Evolutionary conservation across 2,888 invertebrate species (phyloP), one percentile per base, ranked within the genome.

Genomic region (Diplolepis rosae): DNA sequence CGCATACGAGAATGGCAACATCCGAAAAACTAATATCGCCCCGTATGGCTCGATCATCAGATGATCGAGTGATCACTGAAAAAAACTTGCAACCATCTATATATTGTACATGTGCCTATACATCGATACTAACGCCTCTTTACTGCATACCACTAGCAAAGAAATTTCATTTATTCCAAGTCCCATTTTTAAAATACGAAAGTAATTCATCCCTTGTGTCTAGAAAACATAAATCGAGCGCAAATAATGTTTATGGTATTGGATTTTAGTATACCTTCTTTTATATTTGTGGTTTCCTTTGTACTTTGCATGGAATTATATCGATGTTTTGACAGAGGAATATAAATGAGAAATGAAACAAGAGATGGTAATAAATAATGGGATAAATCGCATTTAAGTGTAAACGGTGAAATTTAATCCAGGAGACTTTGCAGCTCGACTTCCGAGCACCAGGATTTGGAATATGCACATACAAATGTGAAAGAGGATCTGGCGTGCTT

Each of bases 31-130:
- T 74, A 71, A 73, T 75, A 74, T 72, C 56, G 68, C 70, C 74
- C 24, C 61, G 35, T 61, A 39, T 72, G 69, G 66, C 52, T 45
- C 52, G 70, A 52, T 68, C 74, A 76, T 74, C 69, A 78, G 80
- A 84, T 84, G 84, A 84, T 84, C 82, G 84, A 85, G 84, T 80
- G 79, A 79, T 82, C 78, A 76, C 76, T 72, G 72, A 72, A 77
- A 80, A 82, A 81, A 84, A 84, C 80, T 72, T 76, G 76, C 75
- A 69, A 69, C 71, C 75, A n/a, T n/a, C n/a, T n/a, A n/a, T n/a
- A n/a, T n/a, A n/a, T 72, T 76, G 68, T 76, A 67, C 35, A n/a
- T 73, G 50, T 70, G 68, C 73, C 68, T 70, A 71, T 72, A 77
- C 77, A 77, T 66, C 65, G 73, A 54, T 75, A 74, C 68, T 77